Conservation (phyloP, 2,113 vertebrate species). For the Psittacara wagleri region DNA sequence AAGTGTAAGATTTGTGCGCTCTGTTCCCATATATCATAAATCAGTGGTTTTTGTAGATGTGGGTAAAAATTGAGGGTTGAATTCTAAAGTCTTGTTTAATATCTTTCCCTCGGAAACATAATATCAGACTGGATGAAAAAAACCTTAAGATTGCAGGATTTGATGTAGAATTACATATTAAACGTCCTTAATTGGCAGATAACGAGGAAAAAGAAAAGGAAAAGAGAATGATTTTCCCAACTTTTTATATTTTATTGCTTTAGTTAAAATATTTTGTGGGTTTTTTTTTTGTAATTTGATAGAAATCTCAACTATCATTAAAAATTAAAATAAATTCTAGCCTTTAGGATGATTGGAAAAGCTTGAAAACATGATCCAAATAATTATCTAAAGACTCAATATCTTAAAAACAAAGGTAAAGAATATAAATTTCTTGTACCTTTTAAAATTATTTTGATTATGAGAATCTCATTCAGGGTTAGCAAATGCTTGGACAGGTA, state of each 20-base stretch:
- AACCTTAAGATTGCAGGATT: neutral
- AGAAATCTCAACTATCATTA: neutral
- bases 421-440: neutral
- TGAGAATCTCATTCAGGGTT: neutral
- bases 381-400: neutral
- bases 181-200: neutral
- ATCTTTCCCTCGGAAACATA: too few species aligned
- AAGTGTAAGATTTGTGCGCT: neutral
- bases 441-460: neutral
- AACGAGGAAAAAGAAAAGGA: neutral
- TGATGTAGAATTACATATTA: neutral
- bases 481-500: neutral
- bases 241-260: neutral
- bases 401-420: neutral
- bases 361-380: neutral
- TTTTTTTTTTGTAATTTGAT: neutral
- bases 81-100: neutral
- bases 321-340: neutral
- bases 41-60: rapidly evolving
- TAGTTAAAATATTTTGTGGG: neutral
- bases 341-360: neutral
- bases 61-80: neutral
- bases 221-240: neutral
- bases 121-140: neutral
- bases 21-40: neutral